Conservation (phyloP, 2,888 invertebrate species). For the Aproaerema taeniolella region DNA sequence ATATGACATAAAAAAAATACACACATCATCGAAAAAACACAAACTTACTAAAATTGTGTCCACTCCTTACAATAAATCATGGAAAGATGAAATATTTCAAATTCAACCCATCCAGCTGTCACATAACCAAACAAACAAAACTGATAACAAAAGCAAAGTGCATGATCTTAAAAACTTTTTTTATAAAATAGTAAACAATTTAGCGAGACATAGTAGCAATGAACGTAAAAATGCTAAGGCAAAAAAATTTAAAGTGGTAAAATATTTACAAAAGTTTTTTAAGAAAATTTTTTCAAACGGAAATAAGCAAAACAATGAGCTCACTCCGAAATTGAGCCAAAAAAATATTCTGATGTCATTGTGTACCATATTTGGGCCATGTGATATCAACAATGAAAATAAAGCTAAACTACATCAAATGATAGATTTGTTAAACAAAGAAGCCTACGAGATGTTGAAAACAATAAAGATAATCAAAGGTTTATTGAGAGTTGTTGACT, state of each 20-base stretch:
- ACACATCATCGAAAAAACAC: slow-evolving; percentile 22
- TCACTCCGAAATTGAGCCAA: slow-evolving; percentile 25
- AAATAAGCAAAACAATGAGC: slow-evolving; percentile 19
- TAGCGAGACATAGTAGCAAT: no score
- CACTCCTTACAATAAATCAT: slow-evolving; percentile 8
- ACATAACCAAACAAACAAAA: no score
- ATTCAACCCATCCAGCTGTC: no score
- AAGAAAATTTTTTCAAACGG: slow-evolving; percentile 34
- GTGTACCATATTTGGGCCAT: slow-evolving; percentile 42
- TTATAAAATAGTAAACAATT: no score
- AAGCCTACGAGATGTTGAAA: slow-evolving; percentile 42
- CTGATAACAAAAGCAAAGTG: slow-evolving; percentile 19
- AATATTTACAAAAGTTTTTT: slow-evolving; percentile 43
- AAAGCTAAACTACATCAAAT: slow-evolving; percentile 39
- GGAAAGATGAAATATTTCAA: slow-evolving; percentile 2
- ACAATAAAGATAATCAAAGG: slow-evolving; percentile 49
- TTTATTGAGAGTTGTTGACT: slow-evolving; percentile 34
- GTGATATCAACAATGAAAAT: slow-evolving; percentile 30
- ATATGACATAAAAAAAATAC: slow-evolving; percentile 10
- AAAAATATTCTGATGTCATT: slow-evolving; percentile 36
- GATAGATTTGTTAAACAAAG: slow-evolving; percentile 35
- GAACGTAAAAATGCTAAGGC: slow-evolving; percentile 17
- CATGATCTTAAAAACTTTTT: slow-evolving; percentile 23
- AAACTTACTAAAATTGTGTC: slow-evolving; percentile 25
- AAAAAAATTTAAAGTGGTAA: slow-evolving; percentile 33